Evolutionary conservation across 2,113 vertebrate species (phyloP).

Genomic region (Triplophysa tibetana): DNA sequence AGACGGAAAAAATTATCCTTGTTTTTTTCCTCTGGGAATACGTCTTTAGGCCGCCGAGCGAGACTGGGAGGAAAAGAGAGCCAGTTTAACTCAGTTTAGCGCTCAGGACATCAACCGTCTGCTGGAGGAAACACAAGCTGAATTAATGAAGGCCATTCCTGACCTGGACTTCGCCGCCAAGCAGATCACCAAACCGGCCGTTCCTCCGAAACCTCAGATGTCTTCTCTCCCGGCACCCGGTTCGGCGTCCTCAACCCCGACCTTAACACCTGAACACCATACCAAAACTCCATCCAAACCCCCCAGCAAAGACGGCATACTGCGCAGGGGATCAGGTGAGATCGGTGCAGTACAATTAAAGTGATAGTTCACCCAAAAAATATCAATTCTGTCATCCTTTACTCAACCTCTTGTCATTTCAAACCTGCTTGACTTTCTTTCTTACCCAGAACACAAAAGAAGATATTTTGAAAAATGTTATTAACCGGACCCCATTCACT

Average conservation of each 20-base stretch:
- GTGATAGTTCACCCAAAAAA: too few relatives aligned
- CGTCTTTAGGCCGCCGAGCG: conserved; percentile 85
- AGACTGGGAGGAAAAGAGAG: conserved; percentile 97
- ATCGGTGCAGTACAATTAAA: too few relatives aligned
- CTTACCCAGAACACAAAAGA: too few relatives aligned
- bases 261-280: conserved; percentile 81
- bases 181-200: conserved; percentile 76
- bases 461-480: too few relatives aligned
- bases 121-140: conserved; percentile 93
- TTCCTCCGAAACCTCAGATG: conserved; percentile 73
- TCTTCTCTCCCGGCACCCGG: conserved; percentile 63
- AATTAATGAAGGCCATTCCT: conserved; percentile 97
- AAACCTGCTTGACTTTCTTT: too few relatives aligned
- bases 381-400: too few relatives aligned
- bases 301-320: conserved; percentile 81
- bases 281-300: conserved; percentile 85
- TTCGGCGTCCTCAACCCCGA: conserved; percentile 67
- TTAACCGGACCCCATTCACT: too few relatives aligned
- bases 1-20: too few relatives aligned
- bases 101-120: conserved; percentile 96
- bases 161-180: conserved; percentile 94
- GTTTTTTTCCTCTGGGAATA: background rate
- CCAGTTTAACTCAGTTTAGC: conserved; percentile 93
- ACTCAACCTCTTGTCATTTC: too few relatives aligned
- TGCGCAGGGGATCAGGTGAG: conserved; percentile 86